Evolutionary conservation across 2,888 invertebrate genomes (phyloP), one percentile per base, ranked within the genome.

Genomic region (Ormia ochracea): DNA sequence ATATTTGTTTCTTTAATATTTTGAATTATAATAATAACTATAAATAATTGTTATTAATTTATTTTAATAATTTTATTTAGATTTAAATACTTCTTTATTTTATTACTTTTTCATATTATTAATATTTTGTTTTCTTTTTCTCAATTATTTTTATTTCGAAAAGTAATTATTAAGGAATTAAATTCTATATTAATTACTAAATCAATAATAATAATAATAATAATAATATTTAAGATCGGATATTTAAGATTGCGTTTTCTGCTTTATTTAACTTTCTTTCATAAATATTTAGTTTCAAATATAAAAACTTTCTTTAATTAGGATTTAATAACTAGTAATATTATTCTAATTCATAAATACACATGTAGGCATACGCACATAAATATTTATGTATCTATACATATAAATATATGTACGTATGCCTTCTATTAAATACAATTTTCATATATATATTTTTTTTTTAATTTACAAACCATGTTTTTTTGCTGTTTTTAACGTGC

Each of bases 401-500:
- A n/a, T n/a, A n/a, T n/a, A 41, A 33, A 68, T 74, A 52, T 38
- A 14, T 41, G 4, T 14, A 14, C 6, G 5, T 41, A 48, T 26
- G 23, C 3, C n/a, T 50, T 50, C 14, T n/a, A 26, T 26, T 23
- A 48, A 48, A 23, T 23, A 41, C 26, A 21, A 7, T 48, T 23
- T 48, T 3, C 5, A 23, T 23, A 23, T 48, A 41, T 14, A 63
- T 17, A 21, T 65, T n/a, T n/a, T 45, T 41, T 43, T 63, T 72
- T 75, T 50, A 43, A 58, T 28, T 81, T 81, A 74, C 69, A 78
- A 70, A 70, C 56, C 69, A 75, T 43, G 1, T 59, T 61, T 59
- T n/a, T 75, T 76, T 76, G 75, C 63, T 79, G 43, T 78, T 68
- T 72, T 56, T 56, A 70, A 80, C 80, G 72, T 80, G 80, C 80